Conservation (phyloP, 2,888 invertebrate genomes). For the Apocheima hispidaria region DNA sequence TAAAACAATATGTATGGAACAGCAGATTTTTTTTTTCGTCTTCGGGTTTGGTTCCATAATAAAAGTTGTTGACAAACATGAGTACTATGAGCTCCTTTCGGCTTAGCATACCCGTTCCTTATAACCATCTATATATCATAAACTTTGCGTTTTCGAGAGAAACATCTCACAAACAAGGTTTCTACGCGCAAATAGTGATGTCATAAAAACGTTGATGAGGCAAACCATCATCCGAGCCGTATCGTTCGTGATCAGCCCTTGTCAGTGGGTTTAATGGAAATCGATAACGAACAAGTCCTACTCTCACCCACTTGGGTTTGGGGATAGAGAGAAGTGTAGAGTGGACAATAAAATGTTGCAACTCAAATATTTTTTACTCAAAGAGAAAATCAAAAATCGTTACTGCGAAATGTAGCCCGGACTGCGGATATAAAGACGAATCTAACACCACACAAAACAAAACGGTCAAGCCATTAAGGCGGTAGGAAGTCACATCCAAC, state of each 20-base stretch:
- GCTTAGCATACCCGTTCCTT: too few relatives aligned
- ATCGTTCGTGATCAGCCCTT: slow-evolving; percentile 52
- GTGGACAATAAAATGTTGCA: not conserved
- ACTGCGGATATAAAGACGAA: too few relatives aligned
- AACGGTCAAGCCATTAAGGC: too few relatives aligned
- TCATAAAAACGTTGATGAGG: slow-evolving; percentile 21
- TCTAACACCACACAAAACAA: too few relatives aligned
- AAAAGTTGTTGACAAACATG: too few relatives aligned
- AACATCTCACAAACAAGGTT: not conserved
- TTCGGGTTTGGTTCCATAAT: too few relatives aligned
- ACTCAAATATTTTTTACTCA: not conserved
- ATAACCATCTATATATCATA: too few relatives aligned
- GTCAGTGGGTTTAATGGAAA: slow-evolving; percentile 70
- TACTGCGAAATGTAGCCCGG: too few relatives aligned
- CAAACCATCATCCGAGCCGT: slow-evolving; percentile 46
- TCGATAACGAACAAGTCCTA: slow-evolving; percentile 76
- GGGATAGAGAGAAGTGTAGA: slow-evolving; percentile 42
- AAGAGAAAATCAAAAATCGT: not conserved
- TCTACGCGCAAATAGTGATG: slow-evolving; percentile 11
- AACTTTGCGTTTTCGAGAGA: not conserved
- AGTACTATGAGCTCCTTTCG: too few relatives aligned
- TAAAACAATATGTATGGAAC: too few relatives aligned
- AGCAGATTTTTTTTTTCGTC: too few relatives aligned
- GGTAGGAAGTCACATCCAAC: too few relatives aligned
- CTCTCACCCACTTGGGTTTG: slow-evolving; percentile 66